Evolutionary conservation across 2,113 vertebrate species (phyloP).

Genomic region (Vulpes vulpes): DNA sequence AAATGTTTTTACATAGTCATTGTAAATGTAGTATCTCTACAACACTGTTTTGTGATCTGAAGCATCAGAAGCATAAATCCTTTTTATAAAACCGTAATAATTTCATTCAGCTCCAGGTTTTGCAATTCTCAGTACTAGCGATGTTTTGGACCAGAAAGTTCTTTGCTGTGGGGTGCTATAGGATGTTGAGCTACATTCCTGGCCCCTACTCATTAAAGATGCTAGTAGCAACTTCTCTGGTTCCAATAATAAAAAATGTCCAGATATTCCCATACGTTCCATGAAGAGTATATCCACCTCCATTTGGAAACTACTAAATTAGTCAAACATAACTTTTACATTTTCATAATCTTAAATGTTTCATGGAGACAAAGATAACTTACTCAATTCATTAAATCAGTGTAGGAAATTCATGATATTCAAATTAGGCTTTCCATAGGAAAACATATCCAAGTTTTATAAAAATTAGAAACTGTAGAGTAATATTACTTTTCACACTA

Average conservation of each 20-base stretch:
- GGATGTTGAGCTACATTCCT: neutral
- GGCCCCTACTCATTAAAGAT: neutral
- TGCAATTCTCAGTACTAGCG: neutral
- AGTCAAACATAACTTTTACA: neutral
- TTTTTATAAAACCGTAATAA: neutral
- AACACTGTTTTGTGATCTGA: neutral
- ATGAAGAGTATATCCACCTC: neutral
- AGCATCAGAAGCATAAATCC: neutral
- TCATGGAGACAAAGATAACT: neutral
- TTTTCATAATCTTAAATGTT: slow-evolving; percentile 46
- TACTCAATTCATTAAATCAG: neutral
- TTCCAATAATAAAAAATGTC: neutral
- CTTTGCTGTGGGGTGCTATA: neutral
- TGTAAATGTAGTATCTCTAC: neutral
- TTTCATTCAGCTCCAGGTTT: neutral
- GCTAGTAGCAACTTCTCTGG: neutral
- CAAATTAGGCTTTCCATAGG: neutral
- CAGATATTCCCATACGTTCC: neutral
- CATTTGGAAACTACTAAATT: neutral
- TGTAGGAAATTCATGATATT: neutral
- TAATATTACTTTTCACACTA: neutral
- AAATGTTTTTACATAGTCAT: neutral
- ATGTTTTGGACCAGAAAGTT: neutral
- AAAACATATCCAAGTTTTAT: neutral
- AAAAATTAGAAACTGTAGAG: neutral